Conservation (phyloP, 1,140 invertebrate genomes). For the Heliconius congener region DNA sequence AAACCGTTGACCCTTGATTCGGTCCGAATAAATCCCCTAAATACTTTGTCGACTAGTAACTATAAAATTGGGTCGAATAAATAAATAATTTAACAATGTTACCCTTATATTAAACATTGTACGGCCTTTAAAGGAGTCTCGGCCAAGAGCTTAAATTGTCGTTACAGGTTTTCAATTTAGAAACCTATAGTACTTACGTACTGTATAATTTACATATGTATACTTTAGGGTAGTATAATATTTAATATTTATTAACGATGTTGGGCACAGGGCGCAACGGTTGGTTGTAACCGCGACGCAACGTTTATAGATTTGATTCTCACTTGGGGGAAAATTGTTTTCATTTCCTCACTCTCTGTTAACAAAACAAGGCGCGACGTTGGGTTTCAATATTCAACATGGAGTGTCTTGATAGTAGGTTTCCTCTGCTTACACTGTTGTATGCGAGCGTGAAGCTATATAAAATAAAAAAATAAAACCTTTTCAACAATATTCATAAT, state of each 20-base stretch:
- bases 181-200: background rate
- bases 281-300: no score
- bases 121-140: conserved; percentile 24
- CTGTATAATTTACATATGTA: background rate
- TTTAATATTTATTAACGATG: background rate
- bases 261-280: no score
- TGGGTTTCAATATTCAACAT: no score
- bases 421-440: no score
- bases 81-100: conserved; percentile 70
- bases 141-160: conserved; percentile 20
- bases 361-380: no score
- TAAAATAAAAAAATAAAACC: no score
- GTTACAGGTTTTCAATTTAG: conserved; percentile 27
- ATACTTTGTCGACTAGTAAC: conserved; percentile 67
- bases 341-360: no score
- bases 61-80: conserved; percentile 73
- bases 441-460: no score
- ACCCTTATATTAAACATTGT: conserved; percentile 29
- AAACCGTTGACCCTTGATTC: conserved; percentile 70
- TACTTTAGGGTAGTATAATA: background rate
- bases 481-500: no score
- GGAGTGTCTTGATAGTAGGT: no score
- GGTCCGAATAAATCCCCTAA: conserved; percentile 70
- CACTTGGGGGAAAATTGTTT: no score
- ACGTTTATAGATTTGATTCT: no score